Evolutionary conservation across 1,140 invertebrate genomes (phyloP).

Genomic region (Pseudomyrmex sp.): DNA sequence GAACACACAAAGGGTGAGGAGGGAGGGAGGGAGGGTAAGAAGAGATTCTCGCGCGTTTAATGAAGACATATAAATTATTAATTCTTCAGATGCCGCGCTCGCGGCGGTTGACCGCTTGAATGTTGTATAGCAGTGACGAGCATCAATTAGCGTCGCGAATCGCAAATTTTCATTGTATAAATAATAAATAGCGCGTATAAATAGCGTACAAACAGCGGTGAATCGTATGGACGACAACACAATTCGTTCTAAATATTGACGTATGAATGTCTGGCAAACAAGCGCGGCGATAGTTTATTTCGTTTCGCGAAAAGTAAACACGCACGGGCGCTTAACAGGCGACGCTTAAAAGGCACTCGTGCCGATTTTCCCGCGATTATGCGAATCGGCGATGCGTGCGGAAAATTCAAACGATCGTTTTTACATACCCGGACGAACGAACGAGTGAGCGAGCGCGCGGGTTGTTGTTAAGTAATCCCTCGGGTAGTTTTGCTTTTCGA

Average conservation of each 20-base stretch:
- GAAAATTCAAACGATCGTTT: conserved; percentile 42
- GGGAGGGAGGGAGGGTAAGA: background rate
- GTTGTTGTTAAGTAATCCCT: conserved; percentile 41
- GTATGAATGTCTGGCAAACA: conserved; percentile 55
- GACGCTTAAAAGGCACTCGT: conserved; percentile 39
- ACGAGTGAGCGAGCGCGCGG: background rate
- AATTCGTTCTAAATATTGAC: conserved; percentile 61
- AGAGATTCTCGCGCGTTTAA: conserved; percentile 8
- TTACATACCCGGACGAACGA: conserved; percentile 28
- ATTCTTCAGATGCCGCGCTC: conserved; percentile 25
- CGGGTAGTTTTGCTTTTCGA: conserved; percentile 33
- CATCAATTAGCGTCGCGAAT: conserved; percentile 53
- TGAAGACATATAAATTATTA: conserved; percentile 50
- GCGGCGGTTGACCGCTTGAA: conserved; percentile 50
- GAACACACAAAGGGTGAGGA: background rate
- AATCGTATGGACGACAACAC: conserved; percentile 57
- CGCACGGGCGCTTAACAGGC: conserved; percentile 25
- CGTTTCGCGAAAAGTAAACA: conserved; percentile 55
- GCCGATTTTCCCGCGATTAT: conserved; percentile 48
- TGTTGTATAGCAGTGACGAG: conserved; percentile 33
- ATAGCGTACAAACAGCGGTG: conserved; percentile 54
- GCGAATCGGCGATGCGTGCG: conserved; percentile 40
- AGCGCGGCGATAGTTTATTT: conserved; percentile 53
- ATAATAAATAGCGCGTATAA: conserved; percentile 60
- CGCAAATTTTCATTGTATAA: conserved; percentile 59